Conservation (phyloP, 2,113 vertebrate genomes). For the Chloropsis cyanopogon region DNA sequence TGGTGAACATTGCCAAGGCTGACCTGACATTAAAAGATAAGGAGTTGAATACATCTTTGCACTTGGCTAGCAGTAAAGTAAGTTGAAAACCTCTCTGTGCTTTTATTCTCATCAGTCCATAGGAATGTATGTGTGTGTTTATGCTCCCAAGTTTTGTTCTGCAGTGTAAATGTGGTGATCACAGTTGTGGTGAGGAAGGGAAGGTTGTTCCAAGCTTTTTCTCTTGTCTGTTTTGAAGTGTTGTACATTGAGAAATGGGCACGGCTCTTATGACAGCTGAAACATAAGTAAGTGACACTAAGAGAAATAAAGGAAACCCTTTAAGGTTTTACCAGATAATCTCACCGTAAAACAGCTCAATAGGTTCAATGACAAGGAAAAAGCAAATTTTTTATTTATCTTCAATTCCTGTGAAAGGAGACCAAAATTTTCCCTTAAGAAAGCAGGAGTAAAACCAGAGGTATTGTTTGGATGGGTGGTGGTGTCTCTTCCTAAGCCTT, state of each 20-base stretch:
- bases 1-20: slow-evolving; percentile 81
- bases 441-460: background rate
- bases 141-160: background rate
- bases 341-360: background rate
- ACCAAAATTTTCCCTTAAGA: background rate
- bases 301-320: background rate
- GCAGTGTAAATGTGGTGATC: background rate
- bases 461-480: background rate
- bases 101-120: background rate
- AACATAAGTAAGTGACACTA: background rate
- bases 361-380: background rate
- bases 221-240: background rate
- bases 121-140: background rate
- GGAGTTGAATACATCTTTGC: slow-evolving; percentile 88
- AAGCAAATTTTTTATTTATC: background rate
- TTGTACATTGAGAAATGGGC: background rate
- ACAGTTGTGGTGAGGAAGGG: background rate
- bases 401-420: background rate
- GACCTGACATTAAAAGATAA: slow-evolving; percentile 84
- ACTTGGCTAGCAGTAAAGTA: slow-evolving; percentile 92
- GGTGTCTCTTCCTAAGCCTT: background rate
- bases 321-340: background rate
- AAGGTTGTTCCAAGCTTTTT: background rate
- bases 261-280: background rate
- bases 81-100: slow-evolving; percentile 49